Evolutionary conservation across 2,888 invertebrate genomes (phyloP).

Genomic region (Petrolisthes manimaculis): DNA sequence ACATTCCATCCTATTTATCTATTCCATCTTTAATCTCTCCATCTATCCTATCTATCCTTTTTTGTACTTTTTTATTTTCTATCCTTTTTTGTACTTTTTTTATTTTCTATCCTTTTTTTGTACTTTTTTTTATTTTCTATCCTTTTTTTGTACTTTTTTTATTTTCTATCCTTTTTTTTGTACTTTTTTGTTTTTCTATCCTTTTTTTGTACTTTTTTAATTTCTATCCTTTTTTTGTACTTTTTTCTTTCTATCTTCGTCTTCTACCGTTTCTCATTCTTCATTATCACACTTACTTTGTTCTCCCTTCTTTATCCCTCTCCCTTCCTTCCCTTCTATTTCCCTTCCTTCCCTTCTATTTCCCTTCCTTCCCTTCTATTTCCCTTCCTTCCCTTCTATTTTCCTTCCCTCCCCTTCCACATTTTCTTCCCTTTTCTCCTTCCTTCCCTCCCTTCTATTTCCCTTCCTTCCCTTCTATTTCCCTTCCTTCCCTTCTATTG

Average conservation of each 20-base stretch:
- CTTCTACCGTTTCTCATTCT: too few species aligned
- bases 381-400: not conserved
- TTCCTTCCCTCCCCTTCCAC: not conserved
- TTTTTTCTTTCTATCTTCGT: too few species aligned
- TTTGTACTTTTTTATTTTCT: too few species aligned
- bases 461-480: not conserved
- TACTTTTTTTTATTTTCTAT: too few species aligned
- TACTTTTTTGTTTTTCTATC: not conserved
- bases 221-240: not conserved
- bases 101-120: not conserved
- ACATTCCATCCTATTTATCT: not conserved
- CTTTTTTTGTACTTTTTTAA: not conserved
- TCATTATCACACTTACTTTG: too few species aligned
- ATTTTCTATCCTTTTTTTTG: not conserved
- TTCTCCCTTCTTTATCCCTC: too few species aligned
- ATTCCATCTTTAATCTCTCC: not conserved
- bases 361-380: not conserved
- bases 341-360: not conserved
- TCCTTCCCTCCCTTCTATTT: slow-evolving; percentile 12
- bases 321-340: not conserved
- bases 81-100: too few species aligned
- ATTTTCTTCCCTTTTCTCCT: not conserved
- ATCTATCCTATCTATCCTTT: not conserved
- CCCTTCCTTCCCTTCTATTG: too few species aligned
- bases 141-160: not conserved